Conservation (phyloP, 1,140 invertebrate genomes). For the Rhagoletis zephyria region DNA sequence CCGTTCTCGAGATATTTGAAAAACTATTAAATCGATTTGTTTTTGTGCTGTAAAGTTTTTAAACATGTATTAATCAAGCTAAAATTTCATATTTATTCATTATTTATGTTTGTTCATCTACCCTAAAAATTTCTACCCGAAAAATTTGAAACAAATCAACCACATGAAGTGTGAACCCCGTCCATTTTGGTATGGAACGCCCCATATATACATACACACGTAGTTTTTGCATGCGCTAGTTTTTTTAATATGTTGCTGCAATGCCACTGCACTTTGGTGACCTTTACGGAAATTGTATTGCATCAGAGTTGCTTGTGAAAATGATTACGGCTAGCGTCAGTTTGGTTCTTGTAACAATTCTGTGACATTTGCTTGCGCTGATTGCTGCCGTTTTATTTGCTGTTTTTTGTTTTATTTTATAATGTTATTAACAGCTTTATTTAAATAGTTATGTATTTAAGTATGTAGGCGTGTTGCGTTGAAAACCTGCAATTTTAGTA, state of each 20-base stretch:
- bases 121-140: too few relatives aligned
- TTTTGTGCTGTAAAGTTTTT: too few relatives aligned
- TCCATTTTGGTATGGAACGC: too few relatives aligned
- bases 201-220: not conserved
- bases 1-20: too few relatives aligned
- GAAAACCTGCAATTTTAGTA: not conserved
- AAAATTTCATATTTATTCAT: too few relatives aligned
- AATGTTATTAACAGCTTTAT: not conserved
- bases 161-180: too few relatives aligned
- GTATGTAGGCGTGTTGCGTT: not conserved
- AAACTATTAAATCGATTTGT: too few relatives aligned
- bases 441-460: not conserved
- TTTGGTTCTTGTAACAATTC: not conserved
- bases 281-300: not conserved
- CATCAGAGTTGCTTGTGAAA: not conserved
- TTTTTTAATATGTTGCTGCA: not conserved
- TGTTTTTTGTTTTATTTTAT: not conserved
- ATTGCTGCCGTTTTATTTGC: not conserved
- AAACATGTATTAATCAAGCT: too few relatives aligned
- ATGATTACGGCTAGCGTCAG: not conserved
- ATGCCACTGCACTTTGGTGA: conserved; percentile 28
- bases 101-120: too few relatives aligned
- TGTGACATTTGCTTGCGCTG: conserved; percentile 6
- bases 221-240: not conserved
- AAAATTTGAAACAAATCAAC: too few relatives aligned